Conservation (phyloP, 2,888 invertebrate species). For the Trachelus tabidus region DNA sequence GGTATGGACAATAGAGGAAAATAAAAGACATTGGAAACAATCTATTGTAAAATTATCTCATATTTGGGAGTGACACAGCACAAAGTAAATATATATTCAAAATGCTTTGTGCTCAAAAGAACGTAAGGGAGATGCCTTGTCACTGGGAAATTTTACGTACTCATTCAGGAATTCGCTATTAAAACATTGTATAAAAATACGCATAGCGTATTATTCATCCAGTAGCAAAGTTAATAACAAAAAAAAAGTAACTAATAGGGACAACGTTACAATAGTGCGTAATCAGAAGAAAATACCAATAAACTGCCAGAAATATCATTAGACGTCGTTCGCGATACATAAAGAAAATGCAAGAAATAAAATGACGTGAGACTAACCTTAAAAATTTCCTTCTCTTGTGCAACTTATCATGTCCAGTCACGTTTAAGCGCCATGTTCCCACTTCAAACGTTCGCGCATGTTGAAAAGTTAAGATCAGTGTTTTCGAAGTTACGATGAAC, state of each 20-base stretch:
- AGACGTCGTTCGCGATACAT: background rate
- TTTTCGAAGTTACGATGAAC: background rate
- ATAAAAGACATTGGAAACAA: background rate
- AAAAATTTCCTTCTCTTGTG: constrained; percentile 35
- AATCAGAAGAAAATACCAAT: background rate
- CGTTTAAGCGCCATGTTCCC: constrained; percentile 59
- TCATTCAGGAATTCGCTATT: background rate
- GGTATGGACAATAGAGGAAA: background rate
- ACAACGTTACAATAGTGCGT: background rate
- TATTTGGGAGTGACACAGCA: background rate
- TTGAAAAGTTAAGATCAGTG: constrained; percentile 22
- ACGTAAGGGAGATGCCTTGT: background rate
- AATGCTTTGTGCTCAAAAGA: background rate
- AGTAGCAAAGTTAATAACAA: background rate
- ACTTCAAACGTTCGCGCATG: constrained; percentile 56
- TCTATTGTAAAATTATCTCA: background rate
- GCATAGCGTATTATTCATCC: background rate
- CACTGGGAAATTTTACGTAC: background rate
- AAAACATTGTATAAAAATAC: background rate
- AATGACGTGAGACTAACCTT: constrained; percentile 50
- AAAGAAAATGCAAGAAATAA: background rate
- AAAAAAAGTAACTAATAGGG: background rate
- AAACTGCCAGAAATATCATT: background rate
- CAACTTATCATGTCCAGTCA: constrained; percentile 51
- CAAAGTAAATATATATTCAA: background rate